Evolutionary conservation across 2,888 invertebrate genomes (phyloP), one percentile per base, ranked within the genome.

Genomic region (Deladenus siricidicola): DNA sequence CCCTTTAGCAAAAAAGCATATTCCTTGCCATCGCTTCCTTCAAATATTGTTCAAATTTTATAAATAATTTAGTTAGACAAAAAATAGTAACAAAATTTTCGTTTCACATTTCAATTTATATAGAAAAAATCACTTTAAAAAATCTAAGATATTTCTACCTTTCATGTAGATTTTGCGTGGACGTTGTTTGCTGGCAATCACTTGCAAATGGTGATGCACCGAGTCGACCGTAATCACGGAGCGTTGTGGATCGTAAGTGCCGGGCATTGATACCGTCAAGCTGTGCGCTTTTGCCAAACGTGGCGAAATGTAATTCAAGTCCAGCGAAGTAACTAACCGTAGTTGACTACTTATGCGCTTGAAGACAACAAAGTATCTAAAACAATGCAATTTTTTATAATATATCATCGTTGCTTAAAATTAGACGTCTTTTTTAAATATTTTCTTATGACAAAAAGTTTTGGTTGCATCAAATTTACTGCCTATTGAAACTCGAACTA

Each of bases 1-100:
- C 98, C 98, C 81, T 99, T 99, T 65, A 99, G 84, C 39, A 99
- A 83, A 84, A 98, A 99, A 87, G 90, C 90, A 82, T 94, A 99
- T 79, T 96, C 93, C 79, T 90, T 89, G 56, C 98, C 98, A 80
- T 99, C 92, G 70, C 90, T 90, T 23, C 94, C 94, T 80, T 50
- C 54, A 57, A n/a, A n/a, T n/a, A n/a, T n/a, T n/a, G n/a, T n/a
- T n/a, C 51, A 48, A 47, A 42, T n/a, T 21, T 17, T 21, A 23
- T 28, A 23, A 10, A 29, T 63, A 6, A 60, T n/a, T n/a, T n/a
- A n/a, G n/a, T n/a, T n/a, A n/a, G n/a, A n/a, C n/a, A n/a, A 62
- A n/a, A 21, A n/a, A 17, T n/a, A 48, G 17, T 48, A 48, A 21
- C 48, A n/a, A 48, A n/a, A 14, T n/a, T n/a, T n/a, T n/a, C n/a